Base-by-base conservation (phyloP, 2,113 vertebrate species). In the Cisticola juncidis region DNA sequence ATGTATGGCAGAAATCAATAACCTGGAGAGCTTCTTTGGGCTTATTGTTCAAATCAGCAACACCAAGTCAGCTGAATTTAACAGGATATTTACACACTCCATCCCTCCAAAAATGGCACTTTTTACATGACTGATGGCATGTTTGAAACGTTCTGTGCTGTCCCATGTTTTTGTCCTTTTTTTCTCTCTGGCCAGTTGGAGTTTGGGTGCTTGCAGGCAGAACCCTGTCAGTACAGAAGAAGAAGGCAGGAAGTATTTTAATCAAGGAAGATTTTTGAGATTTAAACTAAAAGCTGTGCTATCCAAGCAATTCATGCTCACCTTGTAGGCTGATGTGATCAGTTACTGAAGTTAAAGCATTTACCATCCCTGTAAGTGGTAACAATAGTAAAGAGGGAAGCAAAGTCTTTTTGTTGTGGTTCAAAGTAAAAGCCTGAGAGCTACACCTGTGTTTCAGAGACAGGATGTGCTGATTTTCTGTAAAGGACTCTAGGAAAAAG, bases 1-100 rank as follows among this genome's bases (percentile, higher is more conserved):
- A 87, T 47, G 31, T 83, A 51, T 76, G 31, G 92, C 81, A 72
- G 62, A 93, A 92, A 94, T 97, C 86, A 95, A 82, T 95, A 95
- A 87, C 92, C 89, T 25, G 79, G 82, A 96, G 81, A 94, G 69
- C 54, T 68, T 64, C 72, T 82, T 86, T 54, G 53, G 29, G 58
- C 82, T 77, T 58, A 88, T 88, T 92, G 54, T 91, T 81, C 76
- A 73, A 85, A 81, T 84, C 92, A 90, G 56, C 86, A 88, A 26
- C 31, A 68, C 38, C 71, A 77, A 90, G 53, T 58, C 86, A 71
- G 64, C 38, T 80, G 77, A 54, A 90, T 92, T 94, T 80, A 94
- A 85, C 20, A 36, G 61, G 17, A 3, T 50, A 36, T 35, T 94
- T 88, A 38, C n/a, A 53, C 29, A 84, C 14, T 16, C 54, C 28